Conservation (phyloP, 2,797 vertebrate genomes). For the Channallabes apus region DNA sequence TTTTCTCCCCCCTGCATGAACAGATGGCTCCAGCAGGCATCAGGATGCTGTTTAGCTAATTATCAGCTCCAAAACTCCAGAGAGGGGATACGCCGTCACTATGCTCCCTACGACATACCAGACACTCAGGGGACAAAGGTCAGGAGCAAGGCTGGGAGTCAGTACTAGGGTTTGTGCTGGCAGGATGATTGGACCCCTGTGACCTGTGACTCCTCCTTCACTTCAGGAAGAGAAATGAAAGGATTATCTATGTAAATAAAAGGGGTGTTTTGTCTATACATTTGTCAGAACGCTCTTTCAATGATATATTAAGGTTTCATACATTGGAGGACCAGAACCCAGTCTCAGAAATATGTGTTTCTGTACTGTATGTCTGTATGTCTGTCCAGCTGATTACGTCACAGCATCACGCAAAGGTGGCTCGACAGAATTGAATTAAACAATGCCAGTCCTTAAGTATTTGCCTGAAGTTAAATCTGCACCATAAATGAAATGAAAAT, state of each 20-base stretch:
- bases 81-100: constrained; percentile 52
- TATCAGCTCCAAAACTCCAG: constrained; percentile 57
- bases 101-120: constrained; percentile 49
- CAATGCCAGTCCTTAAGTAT: no score
- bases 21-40: constrained; percentile 70
- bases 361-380: no score
- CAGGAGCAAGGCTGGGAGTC: constrained; percentile 59
- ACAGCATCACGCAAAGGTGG: no score
- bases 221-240: constrained; percentile 18
- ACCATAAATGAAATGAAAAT: no score
- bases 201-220: constrained; percentile 31
- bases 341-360: no score
- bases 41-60: constrained; percentile 72
- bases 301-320: no score
- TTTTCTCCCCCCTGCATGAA: constrained; percentile 60
- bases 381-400: no score
- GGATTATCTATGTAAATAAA: constrained; percentile 7
- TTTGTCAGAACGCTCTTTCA: no score
- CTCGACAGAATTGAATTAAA: no score
- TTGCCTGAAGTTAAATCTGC: no score
- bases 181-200: constrained; percentile 36
- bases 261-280: no score
- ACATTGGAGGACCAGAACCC: no score
- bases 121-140: constrained; percentile 64
- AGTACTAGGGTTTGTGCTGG: constrained; percentile 33